phyloP scores from a whole-genome alignment of 2,888 invertebrate genomes.

The Agrotis exclamationis region DNA sequence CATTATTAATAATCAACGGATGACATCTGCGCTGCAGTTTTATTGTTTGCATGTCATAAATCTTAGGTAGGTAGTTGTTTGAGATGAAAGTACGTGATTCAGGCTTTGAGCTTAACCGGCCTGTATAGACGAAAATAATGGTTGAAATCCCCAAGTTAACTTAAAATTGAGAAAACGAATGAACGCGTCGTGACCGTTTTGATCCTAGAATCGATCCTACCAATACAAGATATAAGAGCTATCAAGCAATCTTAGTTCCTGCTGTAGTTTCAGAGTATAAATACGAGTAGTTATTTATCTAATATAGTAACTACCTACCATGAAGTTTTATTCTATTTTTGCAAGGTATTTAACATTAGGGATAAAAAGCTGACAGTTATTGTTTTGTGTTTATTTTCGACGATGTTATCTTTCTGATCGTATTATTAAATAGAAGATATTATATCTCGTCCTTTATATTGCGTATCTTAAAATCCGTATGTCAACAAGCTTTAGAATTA shows the following conservation, averaged over 20 bases:
- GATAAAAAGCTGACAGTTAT: neutral
- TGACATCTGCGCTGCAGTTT: constrained; percentile 85
- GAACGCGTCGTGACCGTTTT: too few species aligned
- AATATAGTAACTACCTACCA: too few species aligned
- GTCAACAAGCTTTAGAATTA: constrained; percentile 33
- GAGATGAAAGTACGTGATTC: constrained; percentile 42
- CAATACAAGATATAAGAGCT: too few species aligned
- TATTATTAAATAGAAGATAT: neutral
- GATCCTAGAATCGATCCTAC: too few species aligned
- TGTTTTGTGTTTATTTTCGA: neutral
- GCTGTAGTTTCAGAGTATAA: neutral
- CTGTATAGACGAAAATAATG: neutral
- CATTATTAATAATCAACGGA: constrained; percentile 84
- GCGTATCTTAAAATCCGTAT: constrained; percentile 17
- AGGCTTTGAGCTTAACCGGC: constrained; percentile 21
- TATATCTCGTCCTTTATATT: constrained; percentile 12
- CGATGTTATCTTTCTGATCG: neutral
- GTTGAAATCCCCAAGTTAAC: neutral
- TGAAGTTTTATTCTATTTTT: too few species aligned
- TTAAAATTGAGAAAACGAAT: neutral
- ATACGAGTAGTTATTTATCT: neutral
- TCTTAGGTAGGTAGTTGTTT: constrained; percentile 70
- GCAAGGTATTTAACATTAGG: too few species aligned
- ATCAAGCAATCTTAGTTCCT: neutral
- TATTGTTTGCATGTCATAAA: constrained; percentile 76